Evolutionary conservation across 2,888 invertebrate genomes (phyloP).

Genomic region (Drosophila mayaguana): DNA sequence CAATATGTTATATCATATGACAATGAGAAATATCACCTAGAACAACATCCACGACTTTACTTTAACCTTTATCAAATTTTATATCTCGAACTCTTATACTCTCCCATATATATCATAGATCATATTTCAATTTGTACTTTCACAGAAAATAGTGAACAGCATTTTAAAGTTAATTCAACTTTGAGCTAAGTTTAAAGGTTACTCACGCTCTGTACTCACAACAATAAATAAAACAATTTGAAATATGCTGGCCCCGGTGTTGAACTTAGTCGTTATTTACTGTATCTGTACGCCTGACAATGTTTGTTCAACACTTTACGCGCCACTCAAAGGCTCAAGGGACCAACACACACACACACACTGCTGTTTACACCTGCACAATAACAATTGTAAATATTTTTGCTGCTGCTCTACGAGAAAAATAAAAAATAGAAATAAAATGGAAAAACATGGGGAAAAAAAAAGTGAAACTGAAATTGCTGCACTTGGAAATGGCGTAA

Average conservation of each 20-base stretch:
- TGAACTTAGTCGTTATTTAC: slow-evolving; percentile 47
- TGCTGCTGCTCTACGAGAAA: slow-evolving; percentile 17
- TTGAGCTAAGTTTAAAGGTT: neutral
- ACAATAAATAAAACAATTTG: slow-evolving; percentile 27
- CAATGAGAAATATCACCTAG: no score
- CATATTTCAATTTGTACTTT: neutral
- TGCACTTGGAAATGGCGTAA: slow-evolving; percentile 16
- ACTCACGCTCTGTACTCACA: neutral
- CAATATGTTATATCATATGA: no score
- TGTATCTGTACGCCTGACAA: slow-evolving; percentile 38
- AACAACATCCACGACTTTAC: no score
- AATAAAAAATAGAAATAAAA: slow-evolving; percentile 13
- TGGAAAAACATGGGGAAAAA: slow-evolving; percentile 9
- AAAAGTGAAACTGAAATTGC: neutral
- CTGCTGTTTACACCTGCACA: neutral
- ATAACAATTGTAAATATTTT: slow-evolving; percentile 26
- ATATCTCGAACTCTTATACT: neutral
- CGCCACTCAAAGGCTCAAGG: slow-evolving; percentile 47
- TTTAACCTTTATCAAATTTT: no score
- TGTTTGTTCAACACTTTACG: slow-evolving; percentile 50
- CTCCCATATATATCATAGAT: neutral
- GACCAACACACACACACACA: slow-evolving; percentile 22
- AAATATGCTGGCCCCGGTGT: slow-evolving; percentile 22
- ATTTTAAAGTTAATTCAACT: neutral
- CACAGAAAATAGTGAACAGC: neutral